A percentile compares a stretch with the other conserved stretches of the same genome.
Conservation (phyloP, 2,797 vertebrate genomes). For the Poeciliopsis gracilis region DNA sequence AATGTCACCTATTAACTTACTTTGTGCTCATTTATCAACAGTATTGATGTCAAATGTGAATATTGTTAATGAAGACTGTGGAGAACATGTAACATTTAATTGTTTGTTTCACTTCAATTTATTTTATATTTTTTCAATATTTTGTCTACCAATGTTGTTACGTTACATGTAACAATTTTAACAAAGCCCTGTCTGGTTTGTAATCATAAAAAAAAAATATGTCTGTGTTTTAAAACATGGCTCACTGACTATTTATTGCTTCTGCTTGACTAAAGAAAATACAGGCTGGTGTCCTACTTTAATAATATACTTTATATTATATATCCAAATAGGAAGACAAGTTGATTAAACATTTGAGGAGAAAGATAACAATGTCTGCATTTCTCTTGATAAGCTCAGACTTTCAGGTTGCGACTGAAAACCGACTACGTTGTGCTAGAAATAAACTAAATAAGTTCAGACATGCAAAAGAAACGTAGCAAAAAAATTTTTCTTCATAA, state of each 20-base stretch:
- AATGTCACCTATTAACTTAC: constrained; percentile 73
- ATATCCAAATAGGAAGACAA: too few species aligned
- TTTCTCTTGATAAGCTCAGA: too few species aligned
- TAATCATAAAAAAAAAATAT: constrained; percentile 84
- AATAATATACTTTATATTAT: too few species aligned
- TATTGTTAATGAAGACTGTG: constrained; percentile 76
- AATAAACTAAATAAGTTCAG: background rate
- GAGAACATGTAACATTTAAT: constrained; percentile 76
- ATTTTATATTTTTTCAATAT: constrained; percentile 76
- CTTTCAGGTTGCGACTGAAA: background rate
- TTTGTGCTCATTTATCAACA: constrained; percentile 83
- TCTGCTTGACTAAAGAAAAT: background rate
- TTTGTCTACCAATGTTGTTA: constrained; percentile 82
- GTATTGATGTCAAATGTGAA: constrained; percentile 85
- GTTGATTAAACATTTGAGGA: too few species aligned
- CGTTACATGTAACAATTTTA: constrained; percentile 82
- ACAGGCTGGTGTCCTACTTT: background rate
- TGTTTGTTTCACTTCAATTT: constrained; percentile 74
- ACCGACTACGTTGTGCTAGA: background rate
- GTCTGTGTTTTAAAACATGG: constrained; percentile 79
- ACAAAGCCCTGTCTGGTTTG: constrained; percentile 79
- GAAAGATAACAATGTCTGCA: too few species aligned
- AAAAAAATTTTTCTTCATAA: background rate
- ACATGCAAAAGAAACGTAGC: background rate
- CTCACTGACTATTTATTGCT: constrained; percentile 38